Percentiles rank a stretch among this genome's conserved stretches.
These are phyloP conservation scores for Galerucella pusilla DNA, from an alignment of 2,888 invertebrate species.

Conservation along the genomic window DNA sequence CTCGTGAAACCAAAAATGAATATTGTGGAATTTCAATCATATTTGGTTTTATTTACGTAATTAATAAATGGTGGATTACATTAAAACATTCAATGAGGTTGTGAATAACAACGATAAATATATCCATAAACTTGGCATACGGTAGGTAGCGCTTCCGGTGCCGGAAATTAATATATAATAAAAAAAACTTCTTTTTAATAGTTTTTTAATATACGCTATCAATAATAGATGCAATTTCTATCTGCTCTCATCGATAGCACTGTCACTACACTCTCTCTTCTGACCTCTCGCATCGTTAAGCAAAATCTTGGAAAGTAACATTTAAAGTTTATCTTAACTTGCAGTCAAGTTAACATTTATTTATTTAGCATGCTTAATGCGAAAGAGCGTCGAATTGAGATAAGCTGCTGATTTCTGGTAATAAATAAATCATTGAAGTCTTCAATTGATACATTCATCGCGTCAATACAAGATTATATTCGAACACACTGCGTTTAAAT, in stretches of 20 bases:
- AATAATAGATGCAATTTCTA: neutral
- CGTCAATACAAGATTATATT: constrained; percentile 34
- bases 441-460: constrained; percentile 44
- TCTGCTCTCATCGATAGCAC: neutral
- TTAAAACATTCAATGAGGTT: no score
- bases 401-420: constrained; percentile 42
- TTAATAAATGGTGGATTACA: no score
- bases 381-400: constrained; percentile 49
- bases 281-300: constrained; percentile 30
- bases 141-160: no score
- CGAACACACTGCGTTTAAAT: constrained; percentile 8
- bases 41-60: no score
- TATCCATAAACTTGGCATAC: no score
- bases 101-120: no score
- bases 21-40: no score
- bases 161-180: no score
- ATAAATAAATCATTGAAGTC: constrained; percentile 42
- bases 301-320: constrained; percentile 52
- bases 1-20: no score
- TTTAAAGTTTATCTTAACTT: constrained; percentile 58
- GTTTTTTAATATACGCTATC: neutral
- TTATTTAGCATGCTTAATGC: constrained; percentile 48
- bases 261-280: neutral
- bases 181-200: neutral
- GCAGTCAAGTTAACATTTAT: constrained; percentile 53